Base-by-base conservation (phyloP, 2,113 vertebrate species). In the Raphicerus campestris region DNA sequence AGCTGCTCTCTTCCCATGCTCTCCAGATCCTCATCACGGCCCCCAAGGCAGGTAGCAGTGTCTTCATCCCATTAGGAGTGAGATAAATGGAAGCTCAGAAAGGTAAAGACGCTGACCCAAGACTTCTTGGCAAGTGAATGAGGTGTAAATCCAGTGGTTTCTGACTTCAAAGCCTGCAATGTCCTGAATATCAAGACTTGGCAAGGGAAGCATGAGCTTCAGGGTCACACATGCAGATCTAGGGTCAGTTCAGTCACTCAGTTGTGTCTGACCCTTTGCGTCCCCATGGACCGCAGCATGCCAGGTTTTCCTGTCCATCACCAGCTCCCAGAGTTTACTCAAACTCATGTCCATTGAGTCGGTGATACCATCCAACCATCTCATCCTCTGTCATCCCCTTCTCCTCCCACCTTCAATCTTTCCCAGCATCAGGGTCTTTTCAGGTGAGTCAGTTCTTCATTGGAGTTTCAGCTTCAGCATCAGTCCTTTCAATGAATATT, bases 221-320 rank as follows among this genome's bases (percentile, higher is more conserved):
- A 13, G 53, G 45, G 45, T 78, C 26, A 35, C 2, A 20, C 13
- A 28, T 7, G 5, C 8, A 89, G 45, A 75, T 9, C 42, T 51
- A 26, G n/a, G n/a, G 66, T 70, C 66, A 70, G n/a, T 70, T 39
- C n/a, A 39, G n/a, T 39, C 5, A 0, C 19, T 70, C n/a, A 70
- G n/a, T 70, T 1, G 1, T 39, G 66, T 39, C 66, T 5, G 0
- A 70, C n/a, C 19, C 35, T 39, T 39, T 70, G 66, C 4, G 1
- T 3, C 19, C n/a, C n/a, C n/a, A 70, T 13, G n/a, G 66, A 22
- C 10, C 0, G 2, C n/a, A 22, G n/a, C n/a, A 39, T 0, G 0
- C n/a, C 66, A 39, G 66, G 66, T 19, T 1, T 70, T 10, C 66
- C 66, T 70, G 66, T 13, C n/a, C n/a, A 13, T 70, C n/a, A 70